Evolutionary conservation across 1,140 invertebrate genomes (phyloP), one percentile per base, ranked within the genome.

Genomic region (Nomia melanderi): DNA sequence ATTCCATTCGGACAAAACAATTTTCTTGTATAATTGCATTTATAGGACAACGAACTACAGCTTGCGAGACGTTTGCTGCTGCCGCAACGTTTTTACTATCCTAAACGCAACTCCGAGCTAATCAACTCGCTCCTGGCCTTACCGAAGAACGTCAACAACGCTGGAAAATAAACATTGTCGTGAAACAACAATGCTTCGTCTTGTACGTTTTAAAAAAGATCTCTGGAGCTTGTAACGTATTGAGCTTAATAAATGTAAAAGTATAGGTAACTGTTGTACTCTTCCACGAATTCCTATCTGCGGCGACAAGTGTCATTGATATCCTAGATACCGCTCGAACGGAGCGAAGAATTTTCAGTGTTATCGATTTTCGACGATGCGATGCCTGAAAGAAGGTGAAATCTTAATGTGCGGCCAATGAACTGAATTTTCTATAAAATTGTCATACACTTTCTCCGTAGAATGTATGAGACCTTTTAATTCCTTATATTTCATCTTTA

Each of bases 91-190:
- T 77, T 87, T 8, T 89, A 80, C 41, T 86, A 91, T 77, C 62
- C 79, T 1, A 96, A 96, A 88, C 93, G 95, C 9, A 96, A 96
- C 84, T 95, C 95, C 0, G 95, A 96, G 82, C 90, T 96, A 7
- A 96, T 96, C 71, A 96, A 96, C 83, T 95, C 95, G 1, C 89
- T 96, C 1, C 88, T 96, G 1, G 94, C 94, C 33, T 86, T 96
- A 36, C 95, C 95, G 17, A 95, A 95, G 82, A 94, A 94, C 73
- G 94, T 96, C 93, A 94, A 95, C 77, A 95, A 95, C 76, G 95
- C 94, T 23, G 95, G 95, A 66, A 92, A 91, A 82, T 90, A 83
- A 87, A 65, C 41, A n/a, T 56, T 60, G 5, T 66, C 17, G 31
- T 17, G n/a, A 4, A 47, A 59, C 2, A 7, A 54, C 12, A 25